These are phyloP conservation scores for Nebria salina DNA, from an alignment of 2,888 invertebrate species.

Conservation along the genomic window DNA sequence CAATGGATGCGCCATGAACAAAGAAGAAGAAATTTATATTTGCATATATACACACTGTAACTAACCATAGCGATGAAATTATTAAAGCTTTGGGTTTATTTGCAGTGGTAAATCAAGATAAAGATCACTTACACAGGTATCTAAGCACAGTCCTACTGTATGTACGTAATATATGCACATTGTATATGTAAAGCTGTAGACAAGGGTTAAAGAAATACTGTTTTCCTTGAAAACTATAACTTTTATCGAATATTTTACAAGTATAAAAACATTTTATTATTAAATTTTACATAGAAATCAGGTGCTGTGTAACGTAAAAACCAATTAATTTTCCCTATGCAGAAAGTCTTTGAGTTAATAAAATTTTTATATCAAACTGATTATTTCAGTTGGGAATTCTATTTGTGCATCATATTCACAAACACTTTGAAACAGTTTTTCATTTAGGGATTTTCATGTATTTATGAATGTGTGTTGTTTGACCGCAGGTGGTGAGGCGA, in stretches of 20 bases:
- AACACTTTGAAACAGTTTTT: too few species aligned
- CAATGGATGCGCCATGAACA: not conserved
- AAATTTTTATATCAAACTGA: not conserved
- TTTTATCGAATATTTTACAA: not conserved
- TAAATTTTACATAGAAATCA: not conserved
- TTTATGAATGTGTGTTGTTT: too few species aligned
- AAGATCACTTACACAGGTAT: not conserved
- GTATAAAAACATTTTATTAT: not conserved
- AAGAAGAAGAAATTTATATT: not conserved
- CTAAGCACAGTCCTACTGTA: too few species aligned
- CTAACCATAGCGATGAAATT: not conserved
- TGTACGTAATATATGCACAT: too few species aligned
- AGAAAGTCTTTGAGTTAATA: not conserved
- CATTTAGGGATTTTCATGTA: too few species aligned
- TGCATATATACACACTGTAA: not conserved
- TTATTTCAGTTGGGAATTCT: not conserved
- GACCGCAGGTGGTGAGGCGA: too few species aligned
- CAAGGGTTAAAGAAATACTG: not conserved
- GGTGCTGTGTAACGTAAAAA: not conserved
- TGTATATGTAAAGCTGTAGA: too few species aligned
- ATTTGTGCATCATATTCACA: too few species aligned
- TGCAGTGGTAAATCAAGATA: not conserved
- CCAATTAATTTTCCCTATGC: not conserved
- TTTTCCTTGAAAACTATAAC: not conserved
- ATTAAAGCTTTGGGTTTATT: not conserved